These are phyloP conservation scores for Myiozetetes cayanensis DNA, from an alignment of 2,113 vertebrate genomes.

Conservation along the genomic window DNA sequence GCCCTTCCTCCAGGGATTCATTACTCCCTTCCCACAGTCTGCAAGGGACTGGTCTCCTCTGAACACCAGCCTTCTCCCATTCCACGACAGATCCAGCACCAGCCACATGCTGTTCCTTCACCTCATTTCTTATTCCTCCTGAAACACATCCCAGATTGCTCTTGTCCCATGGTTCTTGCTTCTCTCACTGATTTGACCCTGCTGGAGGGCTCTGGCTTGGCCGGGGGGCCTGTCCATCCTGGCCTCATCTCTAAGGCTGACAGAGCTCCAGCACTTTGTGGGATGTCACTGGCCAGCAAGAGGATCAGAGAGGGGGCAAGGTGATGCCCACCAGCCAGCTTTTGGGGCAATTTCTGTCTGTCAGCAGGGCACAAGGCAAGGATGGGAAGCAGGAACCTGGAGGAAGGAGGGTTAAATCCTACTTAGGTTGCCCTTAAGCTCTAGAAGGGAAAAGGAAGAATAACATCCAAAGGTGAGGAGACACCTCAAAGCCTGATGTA, in stretches of 20 bases:
- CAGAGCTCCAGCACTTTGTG: neutral
- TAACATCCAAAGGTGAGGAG: neutral
- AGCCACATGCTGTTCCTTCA: too few species aligned
- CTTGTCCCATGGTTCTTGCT: neutral
- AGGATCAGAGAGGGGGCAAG: neutral
- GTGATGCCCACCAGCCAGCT: neutral
- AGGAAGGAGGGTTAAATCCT: neutral
- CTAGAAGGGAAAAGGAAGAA: neutral
- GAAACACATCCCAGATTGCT: too few species aligned
- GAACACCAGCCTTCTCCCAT: too few species aligned
- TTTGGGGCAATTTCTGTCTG: neutral
- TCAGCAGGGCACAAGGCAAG: neutral
- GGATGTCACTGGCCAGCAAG: neutral
- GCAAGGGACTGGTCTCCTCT: too few species aligned
- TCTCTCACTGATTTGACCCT: neutral
- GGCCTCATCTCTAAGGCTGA: rapidly evolving
- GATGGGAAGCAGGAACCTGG: neutral
- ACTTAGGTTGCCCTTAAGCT: neutral
- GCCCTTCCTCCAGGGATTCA: too few species aligned
- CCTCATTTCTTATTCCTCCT: too few species aligned
- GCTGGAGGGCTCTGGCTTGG: rapidly evolving
- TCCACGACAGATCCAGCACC: too few species aligned
- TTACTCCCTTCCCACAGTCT: too few species aligned
- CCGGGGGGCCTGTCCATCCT: neutral
- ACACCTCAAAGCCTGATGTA: neutral